Base-by-base conservation (phyloP, 2,888 invertebrate genomes). In the Heteropelma amictum region DNA sequence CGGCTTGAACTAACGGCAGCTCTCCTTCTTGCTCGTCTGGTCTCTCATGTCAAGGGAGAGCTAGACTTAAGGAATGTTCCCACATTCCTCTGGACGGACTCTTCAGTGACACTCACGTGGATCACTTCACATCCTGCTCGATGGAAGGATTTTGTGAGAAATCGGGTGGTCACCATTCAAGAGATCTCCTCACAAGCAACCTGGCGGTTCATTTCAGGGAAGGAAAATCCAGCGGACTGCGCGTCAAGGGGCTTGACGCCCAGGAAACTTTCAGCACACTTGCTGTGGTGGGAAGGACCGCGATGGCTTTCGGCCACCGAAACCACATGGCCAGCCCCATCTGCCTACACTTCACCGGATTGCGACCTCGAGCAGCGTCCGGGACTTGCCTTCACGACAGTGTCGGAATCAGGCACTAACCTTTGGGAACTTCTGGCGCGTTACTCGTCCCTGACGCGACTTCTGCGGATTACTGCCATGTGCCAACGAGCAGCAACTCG, bases 71-170 rank as follows among this genome's bases (percentile, higher is more conserved):
- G 0, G 1, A 3, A 30, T 1, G 28, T 28, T 3, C 58, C 49
- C 0, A 12, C 30, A 0, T 60, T 19, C 3, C 17, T 74, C 7
- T 78, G 77, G 72, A 78, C 77, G 0, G 77, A 80, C 6, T 76
- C 76, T 6, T 28, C 51, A 10, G 71, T 75, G 0, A n/a, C 76
- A 1, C 49, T 71, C 10, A 63, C 69, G 0, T 78, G 77, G 82
- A 54, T 83, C 12, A 61, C 67, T 5, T 54, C 76, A 2, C 77
- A 79, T 26, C 61, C 82, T 3, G 72, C 77, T 19, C 49, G 67
- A 0, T 77, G 80, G 69, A 79, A 77, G 12, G 76, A 74, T 6
- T 82, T 77, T 56, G 79, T 79, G 3, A 79, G 80, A 5, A 85
- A 86, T 68, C 65, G 84, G 33, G 81, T 86, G 0, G 17, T 72